Evolutionary conservation across 2,888 invertebrate genomes (phyloP), one percentile per base, ranked within the genome.

Genomic region (Elgonia sp.): DNA sequence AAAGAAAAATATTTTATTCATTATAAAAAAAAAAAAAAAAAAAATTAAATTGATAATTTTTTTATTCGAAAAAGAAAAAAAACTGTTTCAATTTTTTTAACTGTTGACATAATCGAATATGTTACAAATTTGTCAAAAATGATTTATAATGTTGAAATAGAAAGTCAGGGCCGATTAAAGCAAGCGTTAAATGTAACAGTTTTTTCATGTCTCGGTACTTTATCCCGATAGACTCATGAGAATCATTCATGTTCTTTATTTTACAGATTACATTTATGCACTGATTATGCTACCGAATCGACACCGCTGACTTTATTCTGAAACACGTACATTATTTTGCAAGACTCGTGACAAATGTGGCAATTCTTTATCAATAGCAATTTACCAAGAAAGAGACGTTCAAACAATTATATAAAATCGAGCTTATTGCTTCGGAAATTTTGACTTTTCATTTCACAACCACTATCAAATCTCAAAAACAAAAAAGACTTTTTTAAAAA

Each of bases 111-210:
- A 29, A 5, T 3, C 1, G 42, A 42, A 9, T 29, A 40, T 55
- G 62, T 57, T 21, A 63, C 39, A 29, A 65, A 39, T 70, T 67
- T 57, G 50, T 72, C 39, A 75, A 80, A 73, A 86, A 62, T 50
- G 60, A 53, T 60, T 69, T 65, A 60, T 20, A 70, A 57, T 69
- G 16, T 29, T 12, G 20, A 81, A 84, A 67, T 89, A 86, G 86
- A 86, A 89, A 86, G 84, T 86, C 89, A 89, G 84, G 89, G 89
- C 84, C 89, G 67, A 82, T 57, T 70, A 88, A 86, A 79, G 88
- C 86, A 75, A 88, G 88, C 88, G 88, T 88, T 83, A 86, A 88
- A 86, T 84, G 81, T 80, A 81, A 83, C 81, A 77, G 84, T 80
- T 84, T 87, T 86, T 83, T 79, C 29, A 46, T 40, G 10, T 37